phyloP scores from a whole-genome alignment of 1,140 invertebrate genomes.

The Drosophila sulfurigaster region DNA sequence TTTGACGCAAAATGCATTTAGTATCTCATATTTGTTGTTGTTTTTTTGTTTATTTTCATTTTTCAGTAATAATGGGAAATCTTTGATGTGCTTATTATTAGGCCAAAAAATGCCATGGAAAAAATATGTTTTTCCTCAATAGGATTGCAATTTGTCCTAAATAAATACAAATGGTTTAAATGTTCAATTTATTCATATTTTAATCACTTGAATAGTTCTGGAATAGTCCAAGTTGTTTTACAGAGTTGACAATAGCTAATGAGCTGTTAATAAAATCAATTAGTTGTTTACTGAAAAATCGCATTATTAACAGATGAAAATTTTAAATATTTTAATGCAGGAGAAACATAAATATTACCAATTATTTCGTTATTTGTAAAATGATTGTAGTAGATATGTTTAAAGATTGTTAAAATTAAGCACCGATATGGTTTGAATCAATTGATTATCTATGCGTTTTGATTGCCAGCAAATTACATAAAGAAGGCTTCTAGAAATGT shows the following conservation, averaged over 20 bases:
- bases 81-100: slow-evolving; percentile 4
- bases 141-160: slow-evolving; percentile 2
- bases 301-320: too few species aligned
- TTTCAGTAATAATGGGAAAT: background rate
- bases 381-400: too few species aligned
- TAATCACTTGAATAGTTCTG: too few species aligned
- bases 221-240: too few species aligned
- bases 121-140: background rate
- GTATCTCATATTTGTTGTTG: slow-evolving; percentile 5
- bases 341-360: too few species aligned
- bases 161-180: background rate
- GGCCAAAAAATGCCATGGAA: background rate
- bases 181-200: too few species aligned
- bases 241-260: too few species aligned
- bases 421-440: slow-evolving; percentile 68
- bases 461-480: slow-evolving; percentile 61
- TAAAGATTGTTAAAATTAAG: slow-evolving; percentile 51
- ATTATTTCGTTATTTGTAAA: too few species aligned
- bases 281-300: too few species aligned
- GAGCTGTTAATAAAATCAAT: too few species aligned
- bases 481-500: slow-evolving; percentile 44
- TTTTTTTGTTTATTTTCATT: slow-evolving; percentile 6
- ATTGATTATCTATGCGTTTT: slow-evolving; percentile 81
- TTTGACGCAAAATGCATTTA: slow-evolving; percentile 24
- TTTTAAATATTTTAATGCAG: too few species aligned